Conservation (phyloP, 2,113 vertebrate genomes). For the Thunnus maccoyii region DNA sequence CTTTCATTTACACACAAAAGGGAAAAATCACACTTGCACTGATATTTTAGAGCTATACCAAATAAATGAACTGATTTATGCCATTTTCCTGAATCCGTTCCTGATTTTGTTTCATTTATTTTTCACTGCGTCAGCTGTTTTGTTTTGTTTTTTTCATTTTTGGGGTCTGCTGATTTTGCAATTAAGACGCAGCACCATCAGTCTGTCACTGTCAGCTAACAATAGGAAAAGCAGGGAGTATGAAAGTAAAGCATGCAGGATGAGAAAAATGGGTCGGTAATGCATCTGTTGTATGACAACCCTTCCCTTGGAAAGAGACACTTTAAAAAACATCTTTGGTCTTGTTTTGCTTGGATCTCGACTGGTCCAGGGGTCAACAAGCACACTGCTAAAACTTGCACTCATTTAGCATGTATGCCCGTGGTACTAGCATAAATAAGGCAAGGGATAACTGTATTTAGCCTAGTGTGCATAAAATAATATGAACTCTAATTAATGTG, state of each 20-base stretch:
- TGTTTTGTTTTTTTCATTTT: conserved; percentile 14
- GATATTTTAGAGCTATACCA: not conserved
- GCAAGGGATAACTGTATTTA: not conserved
- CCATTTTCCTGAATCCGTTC: not conserved
- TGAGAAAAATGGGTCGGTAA: not conserved
- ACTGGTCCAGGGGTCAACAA: conserved; percentile 6
- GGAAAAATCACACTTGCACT: not conserved
- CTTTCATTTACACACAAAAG: not conserved
- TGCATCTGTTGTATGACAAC: not conserved
- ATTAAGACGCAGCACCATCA: conserved; percentile 25
- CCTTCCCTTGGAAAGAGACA: not conserved
- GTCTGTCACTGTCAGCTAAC: conserved; percentile 37
- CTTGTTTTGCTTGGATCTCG: not conserved
- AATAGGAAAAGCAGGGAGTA: conserved; percentile 2
- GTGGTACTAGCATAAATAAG: not conserved
- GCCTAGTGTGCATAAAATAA: not conserved
- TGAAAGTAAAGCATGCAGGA: not conserved
- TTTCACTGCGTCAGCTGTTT: conserved; percentile 1
- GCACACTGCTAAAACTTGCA: not conserved
- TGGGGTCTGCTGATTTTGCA: conserved; percentile 29
- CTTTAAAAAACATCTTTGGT: not conserved
- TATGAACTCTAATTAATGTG: not conserved
- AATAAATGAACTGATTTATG: not conserved
- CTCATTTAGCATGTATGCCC: not conserved
- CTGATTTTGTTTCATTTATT: conserved; percentile 9